A percentile compares a stretch with the other conserved stretches of the same genome.
phyloP scores from a whole-genome alignment of 2,113 vertebrate species.

The Megaceryle maxima region DNA sequence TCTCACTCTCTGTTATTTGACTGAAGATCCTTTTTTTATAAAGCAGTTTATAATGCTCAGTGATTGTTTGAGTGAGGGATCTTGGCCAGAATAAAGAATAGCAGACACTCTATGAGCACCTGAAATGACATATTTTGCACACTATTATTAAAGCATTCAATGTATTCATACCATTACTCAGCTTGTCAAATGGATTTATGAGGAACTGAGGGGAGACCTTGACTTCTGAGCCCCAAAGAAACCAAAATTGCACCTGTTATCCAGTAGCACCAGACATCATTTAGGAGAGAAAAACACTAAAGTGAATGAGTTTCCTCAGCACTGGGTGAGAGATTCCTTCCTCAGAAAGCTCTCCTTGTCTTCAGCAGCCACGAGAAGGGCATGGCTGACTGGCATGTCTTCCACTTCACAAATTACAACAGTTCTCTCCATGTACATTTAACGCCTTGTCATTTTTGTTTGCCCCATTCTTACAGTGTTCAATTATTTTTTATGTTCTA shows the following conservation, averaged over 20 bases:
- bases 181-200: neutral
- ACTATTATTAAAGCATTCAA: neutral
- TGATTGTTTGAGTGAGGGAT: neutral
- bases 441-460: neutral
- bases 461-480: neutral
- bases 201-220: neutral
- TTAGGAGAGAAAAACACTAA: neutral
- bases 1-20: constrained; percentile 28
- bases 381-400: neutral
- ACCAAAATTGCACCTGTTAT: neutral
- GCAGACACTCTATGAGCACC: neutral
- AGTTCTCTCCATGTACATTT: fast-evolving
- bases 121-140: neutral
- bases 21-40: neutral
- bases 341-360: neutral
- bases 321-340: neutral
- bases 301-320: neutral
- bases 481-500: neutral
- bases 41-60: neutral
- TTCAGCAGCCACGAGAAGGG: neutral
- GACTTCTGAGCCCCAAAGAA: neutral
- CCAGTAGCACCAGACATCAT: neutral
- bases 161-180: neutral
- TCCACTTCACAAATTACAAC: neutral
- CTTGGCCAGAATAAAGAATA: neutral